Conservation (phyloP, 2,113 vertebrate genomes). For the Scalopus aquaticus region DNA sequence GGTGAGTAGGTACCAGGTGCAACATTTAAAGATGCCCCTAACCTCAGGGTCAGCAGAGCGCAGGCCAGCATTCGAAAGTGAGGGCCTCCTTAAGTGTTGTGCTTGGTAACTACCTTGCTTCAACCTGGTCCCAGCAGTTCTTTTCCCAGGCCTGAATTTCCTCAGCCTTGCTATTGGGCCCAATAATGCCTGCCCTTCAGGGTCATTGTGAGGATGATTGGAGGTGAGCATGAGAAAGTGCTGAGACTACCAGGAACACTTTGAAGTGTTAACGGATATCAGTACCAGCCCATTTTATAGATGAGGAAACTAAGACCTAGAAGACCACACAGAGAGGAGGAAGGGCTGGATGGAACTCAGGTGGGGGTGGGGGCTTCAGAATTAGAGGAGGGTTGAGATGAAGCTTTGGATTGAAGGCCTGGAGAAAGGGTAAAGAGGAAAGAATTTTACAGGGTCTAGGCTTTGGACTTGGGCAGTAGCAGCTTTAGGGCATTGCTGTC, state of each 20-base stretch:
- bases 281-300: neutral
- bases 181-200: neutral
- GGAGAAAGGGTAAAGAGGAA: neutral
- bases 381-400: neutral
- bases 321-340: neutral
- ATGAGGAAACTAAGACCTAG: neutral
- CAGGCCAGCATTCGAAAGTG: neutral
- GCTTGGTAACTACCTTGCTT: neutral
- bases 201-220: neutral
- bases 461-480: neutral
- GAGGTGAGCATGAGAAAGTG: neutral
- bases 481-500: accelerated
- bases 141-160: neutral
- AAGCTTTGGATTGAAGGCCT: neutral
- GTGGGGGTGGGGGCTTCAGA: neutral
- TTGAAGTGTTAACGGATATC: neutral
- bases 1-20: neutral
- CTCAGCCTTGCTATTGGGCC: neutral
- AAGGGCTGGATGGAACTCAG: neutral
- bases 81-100: neutral
- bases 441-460: neutral
- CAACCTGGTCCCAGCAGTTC: too few species aligned
- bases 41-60: neutral
- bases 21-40: neutral
- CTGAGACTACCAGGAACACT: accelerated